Evolutionary conservation across 2,888 invertebrate species (phyloP).

Genomic region (Trichogramma dendrolimi): DNA sequence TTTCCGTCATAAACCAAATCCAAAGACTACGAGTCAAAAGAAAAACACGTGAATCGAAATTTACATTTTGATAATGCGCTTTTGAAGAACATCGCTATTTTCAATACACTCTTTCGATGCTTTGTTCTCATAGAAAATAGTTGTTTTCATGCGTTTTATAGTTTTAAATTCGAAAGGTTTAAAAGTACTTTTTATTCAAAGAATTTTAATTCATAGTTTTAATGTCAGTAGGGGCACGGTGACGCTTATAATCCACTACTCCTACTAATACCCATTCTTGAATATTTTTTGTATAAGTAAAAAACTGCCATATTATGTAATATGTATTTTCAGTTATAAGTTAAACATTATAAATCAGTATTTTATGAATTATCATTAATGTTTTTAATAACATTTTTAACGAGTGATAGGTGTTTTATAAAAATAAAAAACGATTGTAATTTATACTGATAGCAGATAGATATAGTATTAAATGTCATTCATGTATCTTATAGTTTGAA

Average conservation of each 20-base stretch:
- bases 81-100: too few species aligned
- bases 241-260: too few species aligned
- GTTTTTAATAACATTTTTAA: constrained; percentile 37
- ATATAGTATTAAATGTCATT: constrained; percentile 26
- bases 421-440: constrained; percentile 30
- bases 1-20: constrained; percentile 33
- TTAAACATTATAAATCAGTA: constrained; percentile 49
- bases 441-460: constrained; percentile 37
- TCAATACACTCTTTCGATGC: too few species aligned
- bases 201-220: too few species aligned
- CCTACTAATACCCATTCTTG: constrained; percentile 4
- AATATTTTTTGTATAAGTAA: constrained; percentile 30
- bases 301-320: constrained; percentile 46
- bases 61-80: not conserved
- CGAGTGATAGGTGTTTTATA: constrained; percentile 32
- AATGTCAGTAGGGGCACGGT: too few species aligned
- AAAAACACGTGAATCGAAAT: constrained; percentile 8
- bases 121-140: too few species aligned
- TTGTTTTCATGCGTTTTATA: too few species aligned
- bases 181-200: too few species aligned
- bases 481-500: too few species aligned
- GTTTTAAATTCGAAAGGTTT: too few species aligned
- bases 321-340: constrained; percentile 32
- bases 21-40: constrained; percentile 41
- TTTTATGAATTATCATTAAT: constrained; percentile 48